Evolutionary conservation across 1,140 invertebrate genomes (phyloP).

Genomic region (Drosophila baimaii): DNA sequence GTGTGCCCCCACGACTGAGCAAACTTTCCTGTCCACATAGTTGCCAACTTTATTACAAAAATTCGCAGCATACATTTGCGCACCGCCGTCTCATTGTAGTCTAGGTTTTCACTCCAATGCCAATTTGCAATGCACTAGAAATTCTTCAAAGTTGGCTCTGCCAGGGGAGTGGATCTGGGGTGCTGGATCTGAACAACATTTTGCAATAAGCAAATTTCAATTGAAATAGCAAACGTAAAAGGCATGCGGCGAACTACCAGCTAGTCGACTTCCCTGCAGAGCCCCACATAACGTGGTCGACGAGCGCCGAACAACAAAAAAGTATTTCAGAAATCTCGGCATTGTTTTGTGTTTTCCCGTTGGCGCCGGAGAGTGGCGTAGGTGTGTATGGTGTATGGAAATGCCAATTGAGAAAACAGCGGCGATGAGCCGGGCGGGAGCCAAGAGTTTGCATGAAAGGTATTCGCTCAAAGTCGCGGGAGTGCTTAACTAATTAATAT

Average conservation of each 20-base stretch:
- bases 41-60: conserved; percentile 73
- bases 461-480: conserved; percentile 13
- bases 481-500: conserved; percentile 17
- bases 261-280: conserved; percentile 1
- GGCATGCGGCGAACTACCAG: conserved; percentile 38
- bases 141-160: conserved; percentile 54
- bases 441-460: conserved; percentile 1
- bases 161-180: neutral
- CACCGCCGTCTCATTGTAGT: conserved; percentile 19
- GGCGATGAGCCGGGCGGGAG: neutral
- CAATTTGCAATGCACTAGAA: conserved; percentile 40
- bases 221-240: conserved; percentile 70
- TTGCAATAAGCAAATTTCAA: conserved; percentile 76
- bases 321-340: conserved; percentile 59
- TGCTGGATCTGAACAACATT: conserved; percentile 48
- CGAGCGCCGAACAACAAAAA: conserved; percentile 32
- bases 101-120: conserved; percentile 27
- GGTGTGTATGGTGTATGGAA: conserved; percentile 15
- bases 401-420: conserved; percentile 2
- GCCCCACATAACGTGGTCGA: conserved; percentile 18
- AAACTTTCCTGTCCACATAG: conserved; percentile 40
- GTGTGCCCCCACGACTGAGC: conserved; percentile 4
- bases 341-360: conserved; percentile 42
- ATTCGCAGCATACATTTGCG: conserved; percentile 65
- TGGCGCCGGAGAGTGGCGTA: neutral